Evolutionary conservation across 2,797 vertebrate genomes (phyloP).

Genomic region (Poecilia wingei): DNA sequence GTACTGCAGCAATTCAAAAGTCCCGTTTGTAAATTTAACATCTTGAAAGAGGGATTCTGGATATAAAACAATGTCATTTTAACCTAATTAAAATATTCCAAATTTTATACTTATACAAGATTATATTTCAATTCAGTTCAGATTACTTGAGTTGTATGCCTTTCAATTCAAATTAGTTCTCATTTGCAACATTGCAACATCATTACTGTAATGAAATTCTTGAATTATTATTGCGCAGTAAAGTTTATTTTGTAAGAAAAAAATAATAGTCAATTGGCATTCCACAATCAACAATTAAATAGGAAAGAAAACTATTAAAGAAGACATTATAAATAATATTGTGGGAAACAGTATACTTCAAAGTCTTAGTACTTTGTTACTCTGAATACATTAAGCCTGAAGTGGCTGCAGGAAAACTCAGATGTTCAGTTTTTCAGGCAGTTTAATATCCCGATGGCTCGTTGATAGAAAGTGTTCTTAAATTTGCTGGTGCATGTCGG

Average conservation of each 20-base stretch:
- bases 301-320: not conserved
- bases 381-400: not conserved
- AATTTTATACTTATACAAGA: not conserved
- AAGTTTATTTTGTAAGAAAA: not conserved
- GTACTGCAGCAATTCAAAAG: not conserved
- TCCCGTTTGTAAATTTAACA: not conserved
- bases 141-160: not conserved
- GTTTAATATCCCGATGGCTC: not conserved
- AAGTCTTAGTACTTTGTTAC: not conserved
- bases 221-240: not conserved
- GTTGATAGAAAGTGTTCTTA: not conserved
- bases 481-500: slow-evolving; percentile 1
- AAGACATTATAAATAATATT: not conserved
- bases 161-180: not conserved
- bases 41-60: not conserved
- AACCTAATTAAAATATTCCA: not conserved
- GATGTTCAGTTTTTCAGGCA: not conserved
- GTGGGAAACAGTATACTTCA: not conserved
- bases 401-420: not conserved
- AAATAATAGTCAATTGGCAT: not conserved
- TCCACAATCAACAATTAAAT: not conserved
- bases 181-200: not conserved
- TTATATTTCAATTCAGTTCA: not conserved
- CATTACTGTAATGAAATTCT: not conserved
- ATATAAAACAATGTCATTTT: slow-evolving; percentile 6